Conservation (phyloP, 2,113 vertebrate species). For the Malurus alboscapulatus region DNA sequence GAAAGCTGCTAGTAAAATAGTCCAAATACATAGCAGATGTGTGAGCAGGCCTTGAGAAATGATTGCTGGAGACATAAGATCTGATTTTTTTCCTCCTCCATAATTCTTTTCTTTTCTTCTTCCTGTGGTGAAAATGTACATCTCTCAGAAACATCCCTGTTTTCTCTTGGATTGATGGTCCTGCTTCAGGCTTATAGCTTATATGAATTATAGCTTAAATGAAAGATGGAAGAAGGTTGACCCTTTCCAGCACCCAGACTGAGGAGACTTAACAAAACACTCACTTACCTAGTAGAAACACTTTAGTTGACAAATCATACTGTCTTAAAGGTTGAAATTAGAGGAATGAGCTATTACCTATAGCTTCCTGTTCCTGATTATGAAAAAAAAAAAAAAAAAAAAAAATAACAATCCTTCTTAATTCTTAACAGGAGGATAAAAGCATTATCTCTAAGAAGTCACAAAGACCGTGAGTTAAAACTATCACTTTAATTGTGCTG, state of each 20-base stretch:
- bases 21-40: slow-evolving; percentile 19
- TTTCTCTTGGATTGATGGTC: not conserved
- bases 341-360: not conserved
- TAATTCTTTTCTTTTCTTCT: not conserved
- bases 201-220: not conserved
- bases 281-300: not conserved
- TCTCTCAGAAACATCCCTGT: not conserved
- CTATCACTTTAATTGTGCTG: not conserved
- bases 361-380: not conserved
- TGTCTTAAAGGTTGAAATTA: not conserved
- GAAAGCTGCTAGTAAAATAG: not conserved
- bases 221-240: not conserved
- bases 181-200: not conserved
- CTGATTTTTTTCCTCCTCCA: not conserved
- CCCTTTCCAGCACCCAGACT: not conserved
- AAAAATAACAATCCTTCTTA: not conserved
- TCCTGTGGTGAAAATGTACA: not conserved
- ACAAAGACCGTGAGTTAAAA: not conserved
- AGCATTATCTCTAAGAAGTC: not conserved
- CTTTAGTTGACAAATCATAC: not conserved
- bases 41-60: not conserved
- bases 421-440: not conserved
- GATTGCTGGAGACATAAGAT: not conserved
- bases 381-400: not conserved
- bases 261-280: not conserved